Percentiles rank a stretch among this genome's conserved stretches.
Conservation (phyloP, 2,888 invertebrate species). For the Tubulanus polymorphus region DNA sequence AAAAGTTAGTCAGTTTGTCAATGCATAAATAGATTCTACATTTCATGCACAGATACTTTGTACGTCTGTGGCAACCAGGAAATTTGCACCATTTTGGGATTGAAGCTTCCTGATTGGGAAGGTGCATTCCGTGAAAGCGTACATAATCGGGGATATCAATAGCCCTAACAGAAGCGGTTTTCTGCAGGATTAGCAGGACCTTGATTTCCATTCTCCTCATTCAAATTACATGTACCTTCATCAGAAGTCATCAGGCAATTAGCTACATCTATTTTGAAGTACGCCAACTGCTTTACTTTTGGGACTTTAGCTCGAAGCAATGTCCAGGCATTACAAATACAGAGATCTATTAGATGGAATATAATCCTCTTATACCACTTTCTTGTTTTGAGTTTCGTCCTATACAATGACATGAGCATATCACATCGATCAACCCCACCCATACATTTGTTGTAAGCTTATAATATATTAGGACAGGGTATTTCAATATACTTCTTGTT, state of each 20-base stretch:
- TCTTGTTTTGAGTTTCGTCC: slow-evolving; percentile 5
- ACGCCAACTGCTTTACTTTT: not conserved
- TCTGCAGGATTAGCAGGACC: not conserved
- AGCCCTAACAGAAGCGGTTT: not conserved
- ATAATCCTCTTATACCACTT: slow-evolving; percentile 13
- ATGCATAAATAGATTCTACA: not conserved
- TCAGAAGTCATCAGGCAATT: not conserved
- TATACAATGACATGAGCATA: slow-evolving; percentile 4
- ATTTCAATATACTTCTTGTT: not conserved
- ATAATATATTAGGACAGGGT: not conserved
- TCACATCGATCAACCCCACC: not conserved
- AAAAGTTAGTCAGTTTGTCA: not conserved
- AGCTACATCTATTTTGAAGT: not conserved
- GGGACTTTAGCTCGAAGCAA: not conserved
- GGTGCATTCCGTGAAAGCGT: not conserved
- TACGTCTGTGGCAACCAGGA: not conserved
- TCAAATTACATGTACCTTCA: not conserved
- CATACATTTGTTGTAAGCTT: slow-evolving; percentile 1
- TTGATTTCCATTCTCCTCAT: not conserved
- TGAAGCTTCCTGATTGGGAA: not conserved
- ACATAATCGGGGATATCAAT: not conserved
- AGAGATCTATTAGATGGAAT: slow-evolving; percentile 13
- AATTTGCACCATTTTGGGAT: slow-evolving; percentile 1
- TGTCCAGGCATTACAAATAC: slow-evolving; percentile 9
- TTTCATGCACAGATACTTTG: not conserved